Percentiles rank a stretch among this genome's conserved stretches.
Conservation (phyloP, 2,888 invertebrate genomes). For the Eremobia ochroleuca region DNA sequence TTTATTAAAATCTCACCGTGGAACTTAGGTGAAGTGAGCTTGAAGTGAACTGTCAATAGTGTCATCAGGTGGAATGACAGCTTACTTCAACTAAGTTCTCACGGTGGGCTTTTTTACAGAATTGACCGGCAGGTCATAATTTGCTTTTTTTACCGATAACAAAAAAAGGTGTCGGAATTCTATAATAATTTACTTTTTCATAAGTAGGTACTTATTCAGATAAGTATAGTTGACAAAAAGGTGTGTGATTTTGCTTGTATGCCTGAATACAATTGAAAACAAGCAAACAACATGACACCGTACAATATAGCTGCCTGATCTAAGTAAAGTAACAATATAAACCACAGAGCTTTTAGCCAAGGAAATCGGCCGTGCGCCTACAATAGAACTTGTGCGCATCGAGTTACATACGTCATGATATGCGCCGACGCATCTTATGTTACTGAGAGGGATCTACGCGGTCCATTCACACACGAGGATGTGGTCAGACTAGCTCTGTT, state of each 20-base stretch:
- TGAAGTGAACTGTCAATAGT: too few relatives aligned
- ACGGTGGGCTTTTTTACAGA: too few relatives aligned
- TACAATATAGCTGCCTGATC: not conserved
- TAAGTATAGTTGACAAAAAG: too few relatives aligned
- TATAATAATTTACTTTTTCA: not conserved
- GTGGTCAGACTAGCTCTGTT: slow-evolving; percentile 64
- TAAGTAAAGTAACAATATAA: slow-evolving; percentile 55
- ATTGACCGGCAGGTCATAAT: too few relatives aligned
- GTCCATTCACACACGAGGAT: slow-evolving; percentile 77
- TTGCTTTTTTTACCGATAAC: too few relatives aligned
- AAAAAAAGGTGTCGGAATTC: not conserved
- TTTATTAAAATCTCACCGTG: too few relatives aligned
- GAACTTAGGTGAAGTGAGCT: too few relatives aligned
- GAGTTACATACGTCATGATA: slow-evolving; percentile 63
- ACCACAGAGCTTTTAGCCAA: slow-evolving; percentile 63
- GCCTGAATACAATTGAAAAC: not conserved
- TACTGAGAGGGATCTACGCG: slow-evolving; percentile 75
- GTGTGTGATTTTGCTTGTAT: too few relatives aligned
- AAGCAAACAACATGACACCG: not conserved
- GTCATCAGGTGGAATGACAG: too few relatives aligned
- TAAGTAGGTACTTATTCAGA: not conserved
- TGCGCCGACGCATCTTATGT: slow-evolving; percentile 69
- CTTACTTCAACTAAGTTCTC: too few relatives aligned
- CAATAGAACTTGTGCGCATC: slow-evolving; percentile 63
- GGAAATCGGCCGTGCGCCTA: slow-evolving; percentile 59